Base-by-base conservation (phyloP, 2,797 vertebrate species). In the Hoplostethus atlanticus region DNA sequence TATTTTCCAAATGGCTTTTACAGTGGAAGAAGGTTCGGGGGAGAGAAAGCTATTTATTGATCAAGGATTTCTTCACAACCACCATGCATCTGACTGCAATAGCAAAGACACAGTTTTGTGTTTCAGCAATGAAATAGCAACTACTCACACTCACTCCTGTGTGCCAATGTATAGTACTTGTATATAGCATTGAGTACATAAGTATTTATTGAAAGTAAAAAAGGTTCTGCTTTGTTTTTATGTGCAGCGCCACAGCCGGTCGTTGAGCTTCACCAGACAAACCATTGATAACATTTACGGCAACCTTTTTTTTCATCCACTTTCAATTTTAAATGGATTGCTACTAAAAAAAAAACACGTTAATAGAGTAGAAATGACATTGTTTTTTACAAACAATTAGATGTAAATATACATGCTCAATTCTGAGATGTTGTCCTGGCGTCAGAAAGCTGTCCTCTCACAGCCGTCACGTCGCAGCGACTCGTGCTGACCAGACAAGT, bases 161-260 rank as follows among this genome's bases (percentile, higher is more conserved):
- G 92, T 94, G 83, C 91, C 85, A 78, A 91, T 96, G 96, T 97
- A 95, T 90, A 96, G 92, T 94, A 93, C 90, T 92, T 97, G 96
- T 97, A 97, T 91, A 97, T 96, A 96, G 94, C 93, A 95, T 94
- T 87, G 91, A 96, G 94, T 96, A 93, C 91, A 89, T 88, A 92
- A 92, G 89, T 98, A 98, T 99, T 98, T 98, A 98, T 98, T 99
- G 88, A 96, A 94, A 91, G 83, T 90, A 88, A 87, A 94, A 34
- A 85, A 85, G 90, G 89, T 87, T 92, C 93, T 92, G 86, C 91
- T 85, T 88, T 88, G 81, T 93, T 92, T 94, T 89, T 74, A 84
- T 91, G 87, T 91, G 84, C 88, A 90, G 86, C 88, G 76, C 90
- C 92, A 83, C n/a, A n/a, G 87, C 82, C 80, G 82, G 87, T 90